phyloP scores from a whole-genome alignment of 2,888 invertebrate genomes.

The Hydropsyche betteni region DNA sequence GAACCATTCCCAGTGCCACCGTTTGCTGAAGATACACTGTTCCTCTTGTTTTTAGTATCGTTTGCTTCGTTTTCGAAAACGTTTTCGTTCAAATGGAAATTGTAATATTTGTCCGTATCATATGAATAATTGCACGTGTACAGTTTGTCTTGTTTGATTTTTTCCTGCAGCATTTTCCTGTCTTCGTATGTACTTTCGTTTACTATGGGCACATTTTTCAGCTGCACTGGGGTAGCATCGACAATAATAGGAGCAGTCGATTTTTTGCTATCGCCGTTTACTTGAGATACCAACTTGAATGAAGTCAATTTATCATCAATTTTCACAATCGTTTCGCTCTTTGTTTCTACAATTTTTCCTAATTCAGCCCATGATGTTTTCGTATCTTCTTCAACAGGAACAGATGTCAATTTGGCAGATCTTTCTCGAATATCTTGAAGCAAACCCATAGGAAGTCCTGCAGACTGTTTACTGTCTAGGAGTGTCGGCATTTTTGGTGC shows the following conservation, averaged over 20 bases:
- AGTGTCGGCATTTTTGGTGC: constrained; percentile 59
- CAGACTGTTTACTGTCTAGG: constrained; percentile 58
- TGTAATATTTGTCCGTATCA: constrained; percentile 82
- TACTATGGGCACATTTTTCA: constrained; percentile 63
- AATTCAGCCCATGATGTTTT: constrained; percentile 51
- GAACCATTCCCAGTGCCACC: constrained; percentile 45
- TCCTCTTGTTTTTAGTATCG: constrained; percentile 58
- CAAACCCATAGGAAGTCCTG: constrained; percentile 71
- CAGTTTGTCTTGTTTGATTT: constrained; percentile 61
- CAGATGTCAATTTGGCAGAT: constrained; percentile 64
- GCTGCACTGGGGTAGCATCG: constrained; percentile 36
- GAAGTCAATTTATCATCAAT: constrained; percentile 63
- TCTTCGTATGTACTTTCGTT: constrained; percentile 76
- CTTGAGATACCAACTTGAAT: constrained; percentile 66
- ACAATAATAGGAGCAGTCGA: constrained; percentile 35
- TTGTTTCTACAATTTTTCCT: constrained; percentile 55
- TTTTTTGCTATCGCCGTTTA: constrained; percentile 60
- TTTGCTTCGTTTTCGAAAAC: constrained; percentile 60
- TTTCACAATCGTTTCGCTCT: constrained; percentile 57
- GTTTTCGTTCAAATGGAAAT: constrained; percentile 83
- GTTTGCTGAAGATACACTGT: constrained; percentile 56
- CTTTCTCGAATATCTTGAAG: constrained; percentile 77
- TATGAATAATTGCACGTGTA: constrained; percentile 68
- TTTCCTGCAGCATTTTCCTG: constrained; percentile 65
- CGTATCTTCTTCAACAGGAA: constrained; percentile 62